Conservation (phyloP, 2,888 invertebrate species). For the Drosophila putrida region DNA sequence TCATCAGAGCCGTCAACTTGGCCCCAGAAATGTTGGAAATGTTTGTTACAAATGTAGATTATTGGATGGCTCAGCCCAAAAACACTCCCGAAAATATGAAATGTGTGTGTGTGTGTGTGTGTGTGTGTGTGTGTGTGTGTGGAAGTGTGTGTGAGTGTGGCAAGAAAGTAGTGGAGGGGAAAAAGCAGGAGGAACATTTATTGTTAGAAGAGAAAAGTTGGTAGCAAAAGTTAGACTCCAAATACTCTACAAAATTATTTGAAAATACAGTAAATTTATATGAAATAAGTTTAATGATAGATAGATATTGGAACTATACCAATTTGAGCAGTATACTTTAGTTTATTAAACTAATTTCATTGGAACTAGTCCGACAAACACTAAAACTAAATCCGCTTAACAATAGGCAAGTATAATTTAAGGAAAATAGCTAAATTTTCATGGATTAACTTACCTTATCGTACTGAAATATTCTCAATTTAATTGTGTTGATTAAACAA, state of each 20-base stretch:
- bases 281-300: neutral
- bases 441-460: too few species aligned
- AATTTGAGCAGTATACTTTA: neutral
- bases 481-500: too few species aligned
- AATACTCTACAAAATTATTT: slow-evolving; percentile 41
- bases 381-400: too few species aligned
- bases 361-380: too few species aligned
- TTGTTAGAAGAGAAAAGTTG: slow-evolving; percentile 9
- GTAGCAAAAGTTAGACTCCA: neutral
- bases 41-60: slow-evolving; percentile 51
- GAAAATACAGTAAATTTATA: neutral
- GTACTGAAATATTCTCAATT: too few species aligned
- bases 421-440: too few species aligned
- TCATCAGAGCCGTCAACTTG: slow-evolving; percentile 46
- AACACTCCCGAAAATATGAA: slow-evolving; percentile 42
- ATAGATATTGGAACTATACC: neutral
- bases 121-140: slow-evolving; percentile 19
- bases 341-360: too few species aligned
- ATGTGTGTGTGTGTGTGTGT: slow-evolving; percentile 13
- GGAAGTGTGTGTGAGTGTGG: neutral
- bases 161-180: neutral
- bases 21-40: slow-evolving; percentile 58
- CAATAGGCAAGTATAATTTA: too few species aligned
- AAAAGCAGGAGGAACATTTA: slow-evolving; percentile 17
- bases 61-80: slow-evolving; percentile 43